These are phyloP conservation scores for Motacilla alba DNA, from an alignment of 2,113 vertebrate species.

Conservation along the genomic window DNA sequence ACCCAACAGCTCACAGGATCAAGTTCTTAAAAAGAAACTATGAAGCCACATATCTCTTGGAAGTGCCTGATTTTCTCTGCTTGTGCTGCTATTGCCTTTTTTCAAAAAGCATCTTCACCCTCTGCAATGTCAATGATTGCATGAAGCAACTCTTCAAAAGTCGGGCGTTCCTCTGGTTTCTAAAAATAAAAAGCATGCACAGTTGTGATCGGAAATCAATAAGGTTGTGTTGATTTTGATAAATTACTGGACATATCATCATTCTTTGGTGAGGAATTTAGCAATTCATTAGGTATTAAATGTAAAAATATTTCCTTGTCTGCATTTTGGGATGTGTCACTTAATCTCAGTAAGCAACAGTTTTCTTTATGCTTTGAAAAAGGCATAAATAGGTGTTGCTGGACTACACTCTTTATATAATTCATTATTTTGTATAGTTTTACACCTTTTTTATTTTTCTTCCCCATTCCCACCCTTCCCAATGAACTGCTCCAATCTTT, in stretches of 20 bases:
- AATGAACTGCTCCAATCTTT: neutral
- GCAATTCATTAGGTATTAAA: neutral
- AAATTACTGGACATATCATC: neutral
- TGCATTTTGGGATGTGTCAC: neutral
- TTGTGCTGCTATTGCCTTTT: neutral
- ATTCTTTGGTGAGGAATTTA: neutral
- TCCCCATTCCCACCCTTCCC: neutral
- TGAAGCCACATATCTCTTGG: neutral
- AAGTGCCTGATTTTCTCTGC: neutral
- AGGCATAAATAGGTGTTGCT: neutral
- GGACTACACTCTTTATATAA: neutral
- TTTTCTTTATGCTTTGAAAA: neutral
- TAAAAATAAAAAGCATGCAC: conserved; percentile 47
- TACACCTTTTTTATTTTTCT: neutral
- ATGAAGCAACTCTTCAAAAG: conserved; percentile 73
- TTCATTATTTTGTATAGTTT: neutral
- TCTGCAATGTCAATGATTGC: conserved; percentile 75
- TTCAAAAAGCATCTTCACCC: conserved; percentile 71
- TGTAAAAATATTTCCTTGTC: neutral
- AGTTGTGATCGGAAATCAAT: neutral
- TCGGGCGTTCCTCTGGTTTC: conserved; percentile 78
- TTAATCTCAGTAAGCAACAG: neutral
- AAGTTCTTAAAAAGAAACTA: neutral
- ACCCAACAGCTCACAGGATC: neutral
- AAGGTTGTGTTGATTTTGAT: neutral